Base-by-base conservation (phyloP, 2,113 vertebrate species). In the Aegotheles bennettii region DNA sequence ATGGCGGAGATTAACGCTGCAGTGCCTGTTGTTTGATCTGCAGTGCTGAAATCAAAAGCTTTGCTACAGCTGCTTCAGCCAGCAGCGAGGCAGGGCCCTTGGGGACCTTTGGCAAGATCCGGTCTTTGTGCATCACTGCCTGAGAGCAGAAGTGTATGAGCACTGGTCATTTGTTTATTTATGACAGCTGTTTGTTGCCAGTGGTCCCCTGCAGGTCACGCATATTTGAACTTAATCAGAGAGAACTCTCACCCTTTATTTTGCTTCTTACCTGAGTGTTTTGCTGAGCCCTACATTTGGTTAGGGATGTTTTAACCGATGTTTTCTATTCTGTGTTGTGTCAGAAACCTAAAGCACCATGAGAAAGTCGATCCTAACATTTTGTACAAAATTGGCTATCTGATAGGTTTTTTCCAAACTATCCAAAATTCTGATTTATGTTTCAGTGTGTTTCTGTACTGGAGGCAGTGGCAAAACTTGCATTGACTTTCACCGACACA, bases 21-120 rank as follows among this genome's bases (percentile, higher is more conserved):
- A 90, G 21, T 77, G 79, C 24, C 54, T 80, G 61, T 67, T 87
- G 76, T 89, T 89, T 69, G 71, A 91, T 89, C 87, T 94, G 73
- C 60, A 64, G 69, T 75, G 47, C 43, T 90, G 79, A 74, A 81
- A 74, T 59, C 26, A 86, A 83, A 65, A 70, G 23, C 45, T 93
- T 91, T 93, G 54, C 67, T 71, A 84, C 81, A 94, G 86, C 84
- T 95, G 74, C 45, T 85, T 73, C 84, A 89, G 65, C 16, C 0
- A 1, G 13, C 65, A 47, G n/a, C 0, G 0, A 56, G 60, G 45
- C n/a, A 47, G 57, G 23, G 53, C 23, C 73, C n/a, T 45, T 0
- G 1, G 73, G 21, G 68, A 36, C 53, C 45, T 81, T 78, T 4
- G 3, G 29, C 38, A 71, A 36, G 29, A 56, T 74, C n/a, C 2